These are phyloP conservation scores for Gallirallus australis DNA, from an alignment of 2,797 vertebrate species.

Conservation along the genomic window DNA sequence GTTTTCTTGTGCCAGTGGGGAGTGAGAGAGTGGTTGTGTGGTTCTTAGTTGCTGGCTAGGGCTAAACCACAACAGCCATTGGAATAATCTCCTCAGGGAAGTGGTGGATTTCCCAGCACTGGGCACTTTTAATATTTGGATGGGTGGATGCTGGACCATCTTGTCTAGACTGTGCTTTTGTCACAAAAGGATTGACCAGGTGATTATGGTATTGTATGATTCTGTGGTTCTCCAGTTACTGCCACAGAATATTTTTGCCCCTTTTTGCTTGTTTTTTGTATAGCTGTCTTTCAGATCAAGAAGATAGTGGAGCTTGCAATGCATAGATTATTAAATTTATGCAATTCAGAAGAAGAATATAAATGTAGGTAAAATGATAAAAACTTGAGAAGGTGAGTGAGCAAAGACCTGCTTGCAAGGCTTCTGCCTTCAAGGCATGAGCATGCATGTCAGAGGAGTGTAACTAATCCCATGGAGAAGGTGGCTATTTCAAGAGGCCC, in stretches of 20 bases:
- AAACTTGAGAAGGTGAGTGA: neutral
- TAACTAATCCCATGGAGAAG: neutral
- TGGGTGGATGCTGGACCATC: too few species aligned
- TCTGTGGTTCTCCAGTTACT: neutral
- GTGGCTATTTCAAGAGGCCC: neutral
- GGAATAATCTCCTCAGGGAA: too few species aligned
- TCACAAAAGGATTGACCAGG: too few species aligned
- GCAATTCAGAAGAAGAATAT: neutral
- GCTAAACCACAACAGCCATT: too few species aligned
- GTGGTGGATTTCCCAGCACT: too few species aligned
- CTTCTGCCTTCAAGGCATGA: neutral
- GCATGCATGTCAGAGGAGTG: fast-evolving
- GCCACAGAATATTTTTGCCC: neutral
- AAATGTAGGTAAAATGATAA: neutral
- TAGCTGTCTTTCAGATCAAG: neutral
- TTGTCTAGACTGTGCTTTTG: too few species aligned
- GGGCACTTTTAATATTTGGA: too few species aligned
- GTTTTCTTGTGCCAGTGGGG: too few species aligned
- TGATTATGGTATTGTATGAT: too few species aligned
- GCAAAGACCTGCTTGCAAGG: neutral
- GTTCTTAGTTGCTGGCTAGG: too few species aligned
- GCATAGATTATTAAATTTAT: neutral
- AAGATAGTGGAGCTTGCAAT: neutral
- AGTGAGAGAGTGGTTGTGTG: too few species aligned
- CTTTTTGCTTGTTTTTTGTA: neutral